A percentile compares a stretch with the other conserved stretches of the same genome.
Evolutionary conservation across 2,888 invertebrate species (phyloP).

Genomic region (Drosophila aldrichi): DNA sequence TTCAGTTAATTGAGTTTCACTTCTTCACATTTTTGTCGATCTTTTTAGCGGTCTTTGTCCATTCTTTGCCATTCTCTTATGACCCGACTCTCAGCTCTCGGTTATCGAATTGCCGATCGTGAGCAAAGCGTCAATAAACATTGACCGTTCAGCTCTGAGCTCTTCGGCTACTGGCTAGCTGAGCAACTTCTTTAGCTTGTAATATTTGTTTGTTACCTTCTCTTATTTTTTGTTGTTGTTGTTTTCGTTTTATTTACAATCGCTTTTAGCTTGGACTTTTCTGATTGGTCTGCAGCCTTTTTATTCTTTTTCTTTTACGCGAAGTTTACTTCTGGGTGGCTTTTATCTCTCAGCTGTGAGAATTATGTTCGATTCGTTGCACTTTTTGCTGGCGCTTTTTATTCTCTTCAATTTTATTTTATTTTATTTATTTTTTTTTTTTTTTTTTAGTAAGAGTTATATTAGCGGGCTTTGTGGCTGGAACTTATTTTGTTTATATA

Average conservation of each 20-base stretch:
- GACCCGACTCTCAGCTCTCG: constrained; percentile 19
- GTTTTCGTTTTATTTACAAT: constrained; percentile 55
- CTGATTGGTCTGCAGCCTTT: constrained; percentile 61
- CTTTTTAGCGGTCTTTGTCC: neutral
- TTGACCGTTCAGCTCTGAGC: constrained; percentile 38
- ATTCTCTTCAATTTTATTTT: neutral
- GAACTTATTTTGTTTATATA: neutral
- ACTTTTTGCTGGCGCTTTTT: constrained; percentile 25
- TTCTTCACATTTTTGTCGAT: constrained; percentile 5
- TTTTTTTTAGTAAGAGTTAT: no score
- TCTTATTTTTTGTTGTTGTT: constrained; percentile 2
- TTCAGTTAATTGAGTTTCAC: neutral
- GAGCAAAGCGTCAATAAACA: constrained; percentile 53
- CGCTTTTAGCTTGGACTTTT: constrained; percentile 34
- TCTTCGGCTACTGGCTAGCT: constrained; percentile 58
- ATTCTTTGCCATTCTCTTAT: constrained; percentile 3
- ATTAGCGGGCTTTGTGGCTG: neutral
- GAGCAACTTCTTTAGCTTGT: constrained; percentile 55
- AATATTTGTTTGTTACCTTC: constrained; percentile 50
- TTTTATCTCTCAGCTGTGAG: constrained; percentile 35
- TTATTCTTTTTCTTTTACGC: constrained; percentile 29
- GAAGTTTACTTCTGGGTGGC: constrained; percentile 65
- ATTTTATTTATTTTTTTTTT: no score
- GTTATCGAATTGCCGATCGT: constrained; percentile 33
- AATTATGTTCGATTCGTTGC: constrained; percentile 40